Base-by-base conservation (phyloP, 2,888 invertebrate genomes). In the Aproaerema taeniolella region DNA sequence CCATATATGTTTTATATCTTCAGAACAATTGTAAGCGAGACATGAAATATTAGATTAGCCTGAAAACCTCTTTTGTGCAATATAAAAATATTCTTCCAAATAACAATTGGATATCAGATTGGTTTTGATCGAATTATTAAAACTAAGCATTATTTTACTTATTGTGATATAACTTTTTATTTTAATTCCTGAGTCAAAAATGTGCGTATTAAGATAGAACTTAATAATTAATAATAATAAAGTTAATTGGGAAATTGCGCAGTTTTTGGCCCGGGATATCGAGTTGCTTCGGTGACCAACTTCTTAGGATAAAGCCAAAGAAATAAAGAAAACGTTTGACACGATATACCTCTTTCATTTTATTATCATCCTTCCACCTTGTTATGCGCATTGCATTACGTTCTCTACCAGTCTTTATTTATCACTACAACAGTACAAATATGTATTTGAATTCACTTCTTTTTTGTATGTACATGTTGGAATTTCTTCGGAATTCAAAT, bases 301-400 rank as follows among this genome's bases (percentile, higher is more conserved):
- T 16, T 34, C 37, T 38, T 43, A 40, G 55, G 50, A 66, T 71
- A 63, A 67, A 75, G 63, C 74, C 78, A 78, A 80, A 78, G 73
- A 73, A 74, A 75, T 73, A 74, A 76, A 74, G n/a, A n/a, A 76
- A 56, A 59, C 59, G 56, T 69, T 65, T 66, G 58, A 68, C 67
- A 62, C 61, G 51, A 54, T 46, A 32, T 34, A 8, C 31, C 40
- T 34, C 44, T 42, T 50, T 48, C 20, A 45, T 53, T 46, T 43
- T 32, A 2, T 20, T 20, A 4, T 7, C 20, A n/a, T n/a, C n/a
- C n/a, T n/a, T n/a, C n/a, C n/a, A n/a, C n/a, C n/a, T n/a, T n/a
- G n/a, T n/a, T n/a, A n/a, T n/a, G n/a, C n/a, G n/a, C n/a, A n/a
- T n/a, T n/a, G n/a, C n/a, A n/a, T n/a, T n/a, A n/a, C n/a, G n/a